Base-by-base conservation (phyloP, 2,888 invertebrate species). In the Dicranocentrus wangi region DNA sequence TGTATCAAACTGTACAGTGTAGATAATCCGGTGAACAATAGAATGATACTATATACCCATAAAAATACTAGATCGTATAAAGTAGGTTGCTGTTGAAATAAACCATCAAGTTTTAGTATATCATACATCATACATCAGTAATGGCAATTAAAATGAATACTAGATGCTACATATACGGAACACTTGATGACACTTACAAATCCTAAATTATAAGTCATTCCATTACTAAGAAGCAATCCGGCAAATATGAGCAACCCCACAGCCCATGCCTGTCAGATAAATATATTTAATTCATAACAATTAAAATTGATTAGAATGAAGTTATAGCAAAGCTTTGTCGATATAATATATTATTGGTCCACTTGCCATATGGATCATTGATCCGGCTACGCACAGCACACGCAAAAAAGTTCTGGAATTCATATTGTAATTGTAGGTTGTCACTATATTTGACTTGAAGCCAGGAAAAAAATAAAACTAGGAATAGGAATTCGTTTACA, bases 321-420 rank as follows among this genome's bases (percentile, higher is more conserved):
- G 3, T n/a, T n/a, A n/a, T n/a, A n/a, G n/a, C n/a, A n/a, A n/a
- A n/a, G n/a, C n/a, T n/a, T n/a, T n/a, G n/a, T n/a, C n/a, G n/a
- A n/a, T n/a, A n/a, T n/a, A n/a, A n/a, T n/a, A n/a, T n/a, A n/a
- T 28, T 13, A 28, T 51, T 51, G 17, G 27, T 32, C 5, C 1
- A 53, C 80, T 81, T 70, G 75, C 81, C 27, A 81, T 75, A 43
- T 81, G 81, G 10, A 81, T 23, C 61, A 81, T 69, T 17, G 69
- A 81, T 23, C 68, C 75, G 15, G 75, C 63, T 0, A 73, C 42
- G 23, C 81, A 69, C 8, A 60, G 32, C n/a, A 69, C 47, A n/a
- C 69, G 68, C 1, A 75, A 51, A 10, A 68, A 69, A 17, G 63
- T 58, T 55, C 75, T 66, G 21, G 61, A 21, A 53, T 75, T 75